These are phyloP conservation scores for Bradynema listronoti DNA, from an alignment of 1,140 invertebrate genomes.

Conservation along the genomic window DNA sequence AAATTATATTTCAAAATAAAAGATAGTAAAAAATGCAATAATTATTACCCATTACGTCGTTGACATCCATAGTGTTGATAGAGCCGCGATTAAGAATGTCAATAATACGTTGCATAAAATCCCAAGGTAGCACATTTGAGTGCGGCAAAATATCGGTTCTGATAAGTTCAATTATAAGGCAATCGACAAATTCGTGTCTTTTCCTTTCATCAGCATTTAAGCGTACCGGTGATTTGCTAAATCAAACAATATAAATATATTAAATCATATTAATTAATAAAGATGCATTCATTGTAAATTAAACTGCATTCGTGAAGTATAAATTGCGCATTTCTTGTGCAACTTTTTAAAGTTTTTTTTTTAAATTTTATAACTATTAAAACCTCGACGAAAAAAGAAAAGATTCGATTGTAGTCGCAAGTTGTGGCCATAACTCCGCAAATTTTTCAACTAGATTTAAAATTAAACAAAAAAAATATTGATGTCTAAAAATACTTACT, in stretches of 20 bases:
- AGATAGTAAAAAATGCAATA: not conserved
- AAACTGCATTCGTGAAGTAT: not conserved
- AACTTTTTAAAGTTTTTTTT: not conserved
- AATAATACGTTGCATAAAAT: conserved; percentile 78
- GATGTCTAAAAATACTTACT: conserved; percentile 58
- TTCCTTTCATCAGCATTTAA: conserved; percentile 52
- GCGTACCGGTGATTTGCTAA: conserved; percentile 67
- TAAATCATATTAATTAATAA: not conserved
- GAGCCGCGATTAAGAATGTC: conserved; percentile 84
- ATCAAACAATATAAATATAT: not conserved
- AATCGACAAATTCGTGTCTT: conserved; percentile 48
- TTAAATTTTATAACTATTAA: not conserved
- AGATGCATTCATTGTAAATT: not conserved
- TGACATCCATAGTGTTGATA: conserved; percentile 63
- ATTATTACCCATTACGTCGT: conserved; percentile 51
- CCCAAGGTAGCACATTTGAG: conserved; percentile 71
- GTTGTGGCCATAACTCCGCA: conserved; percentile 69
- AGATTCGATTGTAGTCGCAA: conserved; percentile 77
- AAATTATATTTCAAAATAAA: conserved; percentile 12
- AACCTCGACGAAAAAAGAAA: conserved; percentile 72
- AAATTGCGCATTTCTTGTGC: not conserved
- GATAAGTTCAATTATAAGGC: conserved; percentile 74
- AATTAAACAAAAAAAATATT: conserved; percentile 53
- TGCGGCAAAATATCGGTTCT: conserved; percentile 77
- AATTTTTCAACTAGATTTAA: conserved; percentile 59